These are phyloP conservation scores for Catocala sponsa DNA, from an alignment of 2,888 invertebrate genomes.

Conservation along the genomic window DNA sequence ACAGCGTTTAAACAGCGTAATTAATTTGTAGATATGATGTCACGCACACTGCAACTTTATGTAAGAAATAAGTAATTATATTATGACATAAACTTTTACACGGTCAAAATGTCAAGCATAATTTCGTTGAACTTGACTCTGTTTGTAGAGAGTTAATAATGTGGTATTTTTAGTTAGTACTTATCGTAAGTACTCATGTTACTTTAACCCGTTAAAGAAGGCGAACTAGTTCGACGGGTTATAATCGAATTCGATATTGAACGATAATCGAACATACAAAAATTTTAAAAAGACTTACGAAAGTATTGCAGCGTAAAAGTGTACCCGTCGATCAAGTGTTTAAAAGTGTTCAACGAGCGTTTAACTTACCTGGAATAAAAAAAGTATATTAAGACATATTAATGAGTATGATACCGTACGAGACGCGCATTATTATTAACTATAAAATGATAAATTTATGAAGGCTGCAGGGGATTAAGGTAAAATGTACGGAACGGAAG, in stretches of 20 bases:
- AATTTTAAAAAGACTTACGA: conserved; percentile 39
- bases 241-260: conserved; percentile 24
- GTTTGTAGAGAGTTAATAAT: background rate
- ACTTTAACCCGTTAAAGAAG: background rate
- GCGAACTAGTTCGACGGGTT: background rate
- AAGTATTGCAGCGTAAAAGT: conserved; percentile 30
- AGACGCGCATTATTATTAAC: conserved; percentile 46
- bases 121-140: conserved; percentile 5
- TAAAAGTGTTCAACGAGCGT: conserved; percentile 25
- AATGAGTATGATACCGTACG: conserved; percentile 55
- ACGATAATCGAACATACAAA: conserved; percentile 15
- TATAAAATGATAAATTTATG: conserved; percentile 57
- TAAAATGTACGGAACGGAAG: conserved; percentile 53
- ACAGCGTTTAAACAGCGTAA: conserved; percentile 60
- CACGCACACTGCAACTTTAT: conserved; percentile 41
- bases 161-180: no score
- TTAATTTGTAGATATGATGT: conserved; percentile 57
- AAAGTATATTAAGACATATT: conserved; percentile 49
- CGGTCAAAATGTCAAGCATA: background rate
- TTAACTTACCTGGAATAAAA: conserved; percentile 70
- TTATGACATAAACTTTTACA: conserved; percentile 11
- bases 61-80: conserved; percentile 32
- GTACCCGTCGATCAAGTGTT: conserved; percentile 22
- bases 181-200: background rate
- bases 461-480: conserved; percentile 45